A percentile compares a stretch with the other conserved stretches of the same genome.
Evolutionary conservation across 2,888 invertebrate genomes (phyloP).

Genomic region (Mellilla xanthometata): DNA sequence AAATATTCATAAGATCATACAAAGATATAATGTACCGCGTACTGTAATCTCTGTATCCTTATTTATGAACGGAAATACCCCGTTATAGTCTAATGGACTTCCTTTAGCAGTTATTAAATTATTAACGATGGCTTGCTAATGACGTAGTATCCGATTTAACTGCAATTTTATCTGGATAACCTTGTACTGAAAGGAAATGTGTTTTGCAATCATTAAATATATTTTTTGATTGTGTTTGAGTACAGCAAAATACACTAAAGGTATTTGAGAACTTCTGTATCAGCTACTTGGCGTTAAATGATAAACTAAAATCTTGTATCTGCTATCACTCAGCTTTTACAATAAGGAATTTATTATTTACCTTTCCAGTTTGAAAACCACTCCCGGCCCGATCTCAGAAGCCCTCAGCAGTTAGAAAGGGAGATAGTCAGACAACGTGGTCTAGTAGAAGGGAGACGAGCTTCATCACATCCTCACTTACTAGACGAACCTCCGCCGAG

Average conservation of each 20-base stretch:
- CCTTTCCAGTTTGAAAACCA: constrained; percentile 66
- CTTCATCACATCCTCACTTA: constrained; percentile 87
- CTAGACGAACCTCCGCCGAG: constrained; percentile 73
- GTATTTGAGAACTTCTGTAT: too few relatives aligned
- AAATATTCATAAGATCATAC: neutral
- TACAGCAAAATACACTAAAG: too few relatives aligned
- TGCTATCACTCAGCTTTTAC: too few relatives aligned
- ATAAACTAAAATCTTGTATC: too few relatives aligned
- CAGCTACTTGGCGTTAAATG: too few relatives aligned
- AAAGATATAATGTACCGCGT: neutral
- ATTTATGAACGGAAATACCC: constrained; percentile 22
- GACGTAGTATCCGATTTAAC: constrained; percentile 24
- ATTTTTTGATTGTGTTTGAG: too few relatives aligned
- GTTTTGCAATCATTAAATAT: too few relatives aligned
- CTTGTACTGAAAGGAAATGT: constrained; percentile 8
- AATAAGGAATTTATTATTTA: too few relatives aligned
- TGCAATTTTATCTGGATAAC: constrained; percentile 21
- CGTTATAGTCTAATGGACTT: constrained; percentile 24
- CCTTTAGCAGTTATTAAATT: constrained; percentile 20
- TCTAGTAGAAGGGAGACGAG: constrained; percentile 80
- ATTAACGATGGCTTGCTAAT: constrained; percentile 11
- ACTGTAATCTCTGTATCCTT: neutral
- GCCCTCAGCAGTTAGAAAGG: constrained; percentile 84
- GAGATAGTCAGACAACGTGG: constrained; percentile 82
- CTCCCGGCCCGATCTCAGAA: constrained; percentile 78